These are phyloP conservation scores for Pampus argenteus DNA, from an alignment of 2,797 vertebrate genomes.

Conservation along the genomic window DNA sequence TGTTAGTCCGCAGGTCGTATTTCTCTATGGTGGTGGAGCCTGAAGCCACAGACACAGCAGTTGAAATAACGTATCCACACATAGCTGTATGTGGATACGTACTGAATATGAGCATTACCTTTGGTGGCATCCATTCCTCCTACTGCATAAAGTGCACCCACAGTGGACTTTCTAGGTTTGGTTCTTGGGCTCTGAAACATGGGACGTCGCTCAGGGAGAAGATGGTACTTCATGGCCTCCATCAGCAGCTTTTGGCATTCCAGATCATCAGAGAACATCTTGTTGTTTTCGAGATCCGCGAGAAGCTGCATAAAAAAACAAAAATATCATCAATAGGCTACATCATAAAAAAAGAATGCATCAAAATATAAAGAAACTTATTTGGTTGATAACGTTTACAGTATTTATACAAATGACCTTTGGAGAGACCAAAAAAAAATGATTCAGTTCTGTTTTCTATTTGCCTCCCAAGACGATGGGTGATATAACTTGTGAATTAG, in stretches of 20 bases:
- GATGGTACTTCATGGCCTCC: slow-evolving; percentile 99
- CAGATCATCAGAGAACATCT: slow-evolving; percentile 95
- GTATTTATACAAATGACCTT: background rate
- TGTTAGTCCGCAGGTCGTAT: slow-evolving; percentile 95
- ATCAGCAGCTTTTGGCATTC: slow-evolving; percentile 98
- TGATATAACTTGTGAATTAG: slow-evolving; percentile 23
- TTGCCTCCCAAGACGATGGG: slow-evolving; percentile 23
- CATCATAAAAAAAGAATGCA: background rate
- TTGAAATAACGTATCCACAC: background rate
- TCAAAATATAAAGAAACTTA: background rate
- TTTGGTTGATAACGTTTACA: background rate
- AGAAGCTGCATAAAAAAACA: slow-evolving; percentile 84
- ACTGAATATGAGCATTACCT: slow-evolving; percentile 77
- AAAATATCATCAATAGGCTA: no score
- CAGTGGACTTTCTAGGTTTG: slow-evolving; percentile 97
- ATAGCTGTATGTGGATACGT: background rate
- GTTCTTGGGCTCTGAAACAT: slow-evolving; percentile 98
- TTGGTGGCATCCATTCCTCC: slow-evolving; percentile 97
- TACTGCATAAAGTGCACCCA: slow-evolving; percentile 95
- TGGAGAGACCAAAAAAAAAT: background rate
- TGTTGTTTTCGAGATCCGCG: slow-evolving; percentile 96
- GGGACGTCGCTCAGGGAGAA: slow-evolving; percentile 93
- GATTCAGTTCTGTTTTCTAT: slow-evolving; percentile 47
- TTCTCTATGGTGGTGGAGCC: slow-evolving; percentile 97
- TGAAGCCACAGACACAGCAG: slow-evolving; percentile 62